phyloP scores from a whole-genome alignment of 2,797 vertebrate species.

The Sebastes ruberrimus region DNA sequence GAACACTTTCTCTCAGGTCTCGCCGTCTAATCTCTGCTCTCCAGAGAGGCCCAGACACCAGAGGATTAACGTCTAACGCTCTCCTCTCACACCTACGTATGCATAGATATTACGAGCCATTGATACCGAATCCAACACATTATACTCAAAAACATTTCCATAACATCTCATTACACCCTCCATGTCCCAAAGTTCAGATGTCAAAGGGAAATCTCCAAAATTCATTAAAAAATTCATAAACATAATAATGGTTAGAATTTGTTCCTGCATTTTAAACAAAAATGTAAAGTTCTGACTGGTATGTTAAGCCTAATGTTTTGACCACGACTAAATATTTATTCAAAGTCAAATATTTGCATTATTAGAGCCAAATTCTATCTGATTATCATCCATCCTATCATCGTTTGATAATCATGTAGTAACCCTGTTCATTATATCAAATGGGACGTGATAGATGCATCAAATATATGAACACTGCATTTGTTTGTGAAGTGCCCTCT shows the following conservation, averaged over 20 bases:
- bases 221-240: no score
- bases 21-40: slow-evolving; percentile 18
- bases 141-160: neutral
- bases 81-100: neutral
- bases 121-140: neutral
- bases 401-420: no score
- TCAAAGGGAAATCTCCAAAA: no score
- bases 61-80: slow-evolving; percentile 9
- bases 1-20: slow-evolving; percentile 2
- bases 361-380: neutral
- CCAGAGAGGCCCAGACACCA: neutral
- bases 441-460: neutral
- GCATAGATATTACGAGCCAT: neutral
- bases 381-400: no score
- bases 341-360: neutral
- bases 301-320: neutral
- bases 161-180: neutral
- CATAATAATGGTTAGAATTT: no score
- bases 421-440: no score
- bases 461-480: no score
- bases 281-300: neutral
- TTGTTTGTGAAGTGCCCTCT: no score
- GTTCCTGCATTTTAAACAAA: no score
- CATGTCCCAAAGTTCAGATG: no score
- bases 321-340: neutral